phyloP scores from a whole-genome alignment of 2,113 vertebrate genomes.

The Platichthys flesus region DNA sequence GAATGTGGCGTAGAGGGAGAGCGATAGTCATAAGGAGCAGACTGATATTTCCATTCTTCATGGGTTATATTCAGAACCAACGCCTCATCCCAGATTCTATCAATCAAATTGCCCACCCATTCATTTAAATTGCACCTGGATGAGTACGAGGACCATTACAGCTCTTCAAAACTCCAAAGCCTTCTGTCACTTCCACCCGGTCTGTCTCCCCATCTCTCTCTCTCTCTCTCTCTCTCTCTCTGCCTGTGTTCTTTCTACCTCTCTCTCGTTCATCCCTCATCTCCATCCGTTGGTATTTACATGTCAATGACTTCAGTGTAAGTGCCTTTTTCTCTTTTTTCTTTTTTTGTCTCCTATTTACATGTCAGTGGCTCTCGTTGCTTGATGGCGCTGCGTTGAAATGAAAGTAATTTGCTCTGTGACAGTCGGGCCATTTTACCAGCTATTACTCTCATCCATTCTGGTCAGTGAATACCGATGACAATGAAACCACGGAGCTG shows the following conservation, averaged over 20 bases:
- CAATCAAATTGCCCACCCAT: conserved; percentile 64
- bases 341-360: conserved; percentile 63
- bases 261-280: conserved; percentile 52
- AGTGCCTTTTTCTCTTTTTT: conserved; percentile 60
- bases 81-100: conserved; percentile 52
- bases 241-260: background rate
- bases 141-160: conserved; percentile 57
- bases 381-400: conserved; percentile 64
- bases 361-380: conserved; percentile 71
- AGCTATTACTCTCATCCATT: conserved; percentile 78
- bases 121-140: conserved; percentile 69
- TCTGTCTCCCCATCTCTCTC: background rate
- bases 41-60: conserved; percentile 51
- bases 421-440: conserved; percentile 75
- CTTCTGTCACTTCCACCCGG: conserved; percentile 35
- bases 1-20: conserved; percentile 6
- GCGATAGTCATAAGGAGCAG: conserved; percentile 42
- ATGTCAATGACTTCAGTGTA: conserved; percentile 73
- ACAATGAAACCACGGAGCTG: conserved; percentile 73
- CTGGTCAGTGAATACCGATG: conserved; percentile 78
- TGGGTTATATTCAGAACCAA: conserved; percentile 41
- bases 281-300: conserved; percentile 65
- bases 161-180: conserved; percentile 60
- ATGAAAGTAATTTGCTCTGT: conserved; percentile 77
- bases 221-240: conserved; percentile 24